Percentiles rank a stretch among this genome's conserved stretches.
Evolutionary conservation across 2,113 vertebrate genomes (phyloP).

Genomic region (Apteryx owenii): DNA sequence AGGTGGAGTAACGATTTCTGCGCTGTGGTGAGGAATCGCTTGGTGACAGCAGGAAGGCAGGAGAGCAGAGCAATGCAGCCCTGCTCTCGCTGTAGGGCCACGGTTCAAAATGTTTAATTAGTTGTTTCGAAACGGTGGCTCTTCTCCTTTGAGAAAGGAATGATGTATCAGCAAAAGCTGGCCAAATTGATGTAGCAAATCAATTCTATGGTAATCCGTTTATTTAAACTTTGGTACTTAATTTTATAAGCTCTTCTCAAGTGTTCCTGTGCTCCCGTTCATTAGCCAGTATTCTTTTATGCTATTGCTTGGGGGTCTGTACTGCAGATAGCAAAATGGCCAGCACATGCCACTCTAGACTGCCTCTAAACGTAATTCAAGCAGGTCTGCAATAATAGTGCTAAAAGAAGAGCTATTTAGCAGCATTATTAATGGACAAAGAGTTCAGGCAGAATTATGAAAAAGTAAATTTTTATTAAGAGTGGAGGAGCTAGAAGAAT

Average conservation of each 20-base stretch:
- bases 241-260: slow-evolving; percentile 72
- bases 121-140: slow-evolving; percentile 18
- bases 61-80: neutral
- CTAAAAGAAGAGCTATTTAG: slow-evolving; percentile 74
- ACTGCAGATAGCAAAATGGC: slow-evolving; percentile 54
- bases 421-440: slow-evolving; percentile 64
- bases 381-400: slow-evolving; percentile 63
- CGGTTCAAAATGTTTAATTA: slow-evolving; percentile 55
- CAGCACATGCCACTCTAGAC: slow-evolving; percentile 46
- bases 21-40: neutral
- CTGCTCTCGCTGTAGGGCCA: neutral
- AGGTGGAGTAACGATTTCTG: neutral
- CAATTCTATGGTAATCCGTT: slow-evolving; percentile 70
- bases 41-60: neutral
- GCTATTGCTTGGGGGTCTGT: slow-evolving; percentile 20
- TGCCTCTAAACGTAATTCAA: slow-evolving; percentile 64
- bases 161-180: slow-evolving; percentile 68
- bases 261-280: slow-evolving; percentile 24
- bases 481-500: slow-evolving; percentile 70
- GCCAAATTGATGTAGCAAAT: slow-evolving; percentile 69
- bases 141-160: slow-evolving; percentile 35
- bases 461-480: slow-evolving; percentile 78
- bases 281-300: slow-evolving; percentile 52
- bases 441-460: slow-evolving; percentile 75
- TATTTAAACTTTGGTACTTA: slow-evolving; percentile 75